phyloP scores from a whole-genome alignment of 1,140 invertebrate genomes.

The Physella acuta region DNA sequence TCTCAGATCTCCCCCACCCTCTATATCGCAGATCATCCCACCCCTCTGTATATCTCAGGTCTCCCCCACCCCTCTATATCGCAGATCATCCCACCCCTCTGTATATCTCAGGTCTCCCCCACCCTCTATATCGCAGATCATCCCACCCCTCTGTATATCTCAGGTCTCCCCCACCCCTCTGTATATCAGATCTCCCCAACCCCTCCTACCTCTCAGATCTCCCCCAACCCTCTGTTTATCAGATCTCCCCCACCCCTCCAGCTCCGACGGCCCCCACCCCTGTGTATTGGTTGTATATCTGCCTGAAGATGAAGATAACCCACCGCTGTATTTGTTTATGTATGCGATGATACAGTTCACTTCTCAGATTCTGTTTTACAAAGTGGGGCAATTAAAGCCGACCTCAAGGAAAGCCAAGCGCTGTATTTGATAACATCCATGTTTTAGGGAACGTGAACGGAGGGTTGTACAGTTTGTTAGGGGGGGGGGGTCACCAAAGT shows the following conservation, averaged over 20 bases:
- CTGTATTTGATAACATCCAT: too few species aligned
- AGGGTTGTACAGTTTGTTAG: too few species aligned
- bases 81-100: not conserved
- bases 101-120: not conserved
- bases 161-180: not conserved
- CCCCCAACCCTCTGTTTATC: not conserved
- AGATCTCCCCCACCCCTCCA: not conserved
- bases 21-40: not conserved
- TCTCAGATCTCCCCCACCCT: not conserved
- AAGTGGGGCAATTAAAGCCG: too few species aligned
- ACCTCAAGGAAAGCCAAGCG: too few species aligned
- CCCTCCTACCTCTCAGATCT: not conserved
- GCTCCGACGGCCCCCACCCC: not conserved
- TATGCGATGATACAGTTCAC: too few species aligned
- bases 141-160: not conserved
- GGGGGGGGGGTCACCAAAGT: too few species aligned
- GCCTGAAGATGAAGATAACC: too few species aligned
- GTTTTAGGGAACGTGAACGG: too few species aligned
- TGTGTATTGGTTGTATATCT: too few species aligned
- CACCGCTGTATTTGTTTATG: too few species aligned
- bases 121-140: not conserved
- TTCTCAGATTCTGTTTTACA: too few species aligned
- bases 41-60: not conserved
- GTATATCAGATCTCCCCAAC: not conserved
- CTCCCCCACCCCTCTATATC: not conserved